Evolutionary conservation across 2,797 vertebrate species (phyloP).

Genomic region (Chiloscyllium punctatum): DNA sequence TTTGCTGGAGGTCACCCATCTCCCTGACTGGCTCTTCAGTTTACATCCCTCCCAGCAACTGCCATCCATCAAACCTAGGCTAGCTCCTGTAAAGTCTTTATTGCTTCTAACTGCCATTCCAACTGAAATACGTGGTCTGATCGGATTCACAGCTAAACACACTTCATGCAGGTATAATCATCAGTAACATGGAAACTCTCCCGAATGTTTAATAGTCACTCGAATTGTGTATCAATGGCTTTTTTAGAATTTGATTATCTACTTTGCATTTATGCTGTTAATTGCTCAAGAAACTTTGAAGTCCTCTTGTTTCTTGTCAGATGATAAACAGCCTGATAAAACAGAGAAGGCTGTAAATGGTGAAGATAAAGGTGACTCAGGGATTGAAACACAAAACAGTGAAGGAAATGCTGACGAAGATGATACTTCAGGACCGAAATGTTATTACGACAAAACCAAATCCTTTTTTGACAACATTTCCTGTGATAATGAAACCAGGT

Average conservation of each 20-base stretch:
- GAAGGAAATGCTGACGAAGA: conserved; percentile 82
- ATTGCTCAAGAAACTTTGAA: not conserved
- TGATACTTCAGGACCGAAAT: conserved; percentile 69
- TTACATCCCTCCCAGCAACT: too few species aligned
- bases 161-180: too few species aligned
- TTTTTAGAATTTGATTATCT: not conserved
- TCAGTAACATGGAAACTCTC: too few species aligned
- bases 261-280: not conserved
- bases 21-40: too few species aligned
- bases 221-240: not conserved
- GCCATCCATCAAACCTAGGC: too few species aligned
- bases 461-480: conserved; percentile 98
- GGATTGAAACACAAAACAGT: conserved; percentile 75
- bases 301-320: conserved; percentile 53
- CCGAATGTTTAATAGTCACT: not conserved
- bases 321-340: conserved; percentile 77
- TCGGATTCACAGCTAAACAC: too few species aligned
- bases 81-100: too few species aligned
- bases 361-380: conserved; percentile 80
- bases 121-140: too few species aligned
- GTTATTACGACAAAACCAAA: conserved; percentile 96
- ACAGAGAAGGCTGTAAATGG: conserved; percentile 82
- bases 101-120: too few species aligned
- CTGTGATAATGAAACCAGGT: conserved; percentile 79
- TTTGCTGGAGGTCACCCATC: too few species aligned